Conservation (phyloP, 2,113 vertebrate genomes). For the Epinephelus cyanopodus region DNA sequence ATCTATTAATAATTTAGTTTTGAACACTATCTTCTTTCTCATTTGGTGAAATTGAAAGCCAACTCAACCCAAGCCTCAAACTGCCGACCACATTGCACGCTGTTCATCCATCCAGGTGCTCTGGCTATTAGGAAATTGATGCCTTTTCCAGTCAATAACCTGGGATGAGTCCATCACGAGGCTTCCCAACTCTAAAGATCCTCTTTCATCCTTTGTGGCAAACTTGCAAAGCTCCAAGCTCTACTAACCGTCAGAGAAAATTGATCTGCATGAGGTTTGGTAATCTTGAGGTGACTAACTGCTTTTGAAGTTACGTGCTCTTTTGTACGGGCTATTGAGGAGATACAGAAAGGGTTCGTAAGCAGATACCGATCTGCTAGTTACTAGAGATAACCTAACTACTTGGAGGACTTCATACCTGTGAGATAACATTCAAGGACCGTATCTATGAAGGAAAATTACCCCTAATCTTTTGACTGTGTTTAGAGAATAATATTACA, state of each 20-base stretch:
- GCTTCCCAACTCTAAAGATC: slow-evolving; percentile 70
- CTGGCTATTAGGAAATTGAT: slow-evolving; percentile 58
- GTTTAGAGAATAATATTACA: slow-evolving; percentile 46
- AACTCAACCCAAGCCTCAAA: slow-evolving; percentile 21
- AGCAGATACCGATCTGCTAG: slow-evolving; percentile 40
- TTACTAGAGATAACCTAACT: slow-evolving; percentile 42
- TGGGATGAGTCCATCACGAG: slow-evolving; percentile 65
- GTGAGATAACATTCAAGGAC: slow-evolving; percentile 15
- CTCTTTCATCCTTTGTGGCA: slow-evolving; percentile 82
- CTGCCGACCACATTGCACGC: slow-evolving; percentile 2
- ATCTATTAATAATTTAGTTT: neutral
- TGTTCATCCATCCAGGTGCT: slow-evolving; percentile 46
- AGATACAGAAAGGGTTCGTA: slow-evolving; percentile 48
- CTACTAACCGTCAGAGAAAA: slow-evolving; percentile 76
- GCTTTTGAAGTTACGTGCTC: slow-evolving; percentile 75
- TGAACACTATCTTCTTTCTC: neutral
- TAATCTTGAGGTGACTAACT: slow-evolving; percentile 79
- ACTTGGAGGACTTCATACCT: slow-evolving; percentile 18
- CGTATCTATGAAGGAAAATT: slow-evolving; percentile 28
- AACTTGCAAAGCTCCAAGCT: slow-evolving; percentile 65
- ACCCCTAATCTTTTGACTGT: slow-evolving; percentile 30
- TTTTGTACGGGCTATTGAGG: slow-evolving; percentile 66
- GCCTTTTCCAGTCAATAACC: slow-evolving; percentile 68
- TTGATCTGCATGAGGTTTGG: slow-evolving; percentile 69
- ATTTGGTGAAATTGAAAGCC: slow-evolving; percentile 9